These are phyloP conservation scores for Arbacia lixula DNA, from an alignment of 53 echinoderm and acorn worm genomes.

Conservation along the genomic window DNA sequence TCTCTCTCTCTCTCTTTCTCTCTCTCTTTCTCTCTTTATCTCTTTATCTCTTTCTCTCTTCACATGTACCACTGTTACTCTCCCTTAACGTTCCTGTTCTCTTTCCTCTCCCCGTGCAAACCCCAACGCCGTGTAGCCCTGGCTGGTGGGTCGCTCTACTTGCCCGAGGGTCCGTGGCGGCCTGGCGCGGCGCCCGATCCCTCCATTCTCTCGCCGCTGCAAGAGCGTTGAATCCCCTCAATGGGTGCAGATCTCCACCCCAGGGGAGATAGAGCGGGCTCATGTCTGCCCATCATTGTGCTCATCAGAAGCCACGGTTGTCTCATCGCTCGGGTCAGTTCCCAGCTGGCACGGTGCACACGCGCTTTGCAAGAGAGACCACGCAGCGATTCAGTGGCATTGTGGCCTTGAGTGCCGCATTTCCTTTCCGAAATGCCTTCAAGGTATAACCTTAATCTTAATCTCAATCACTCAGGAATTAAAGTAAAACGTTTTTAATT, in stretches of 20 bases:
- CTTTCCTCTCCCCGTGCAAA: not conserved
- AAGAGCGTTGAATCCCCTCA: slow-evolving; percentile 10
- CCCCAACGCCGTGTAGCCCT: not conserved
- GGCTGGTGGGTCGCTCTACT: not conserved
- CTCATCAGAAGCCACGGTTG: not conserved
- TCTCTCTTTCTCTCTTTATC: not conserved
- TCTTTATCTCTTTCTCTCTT: not conserved
- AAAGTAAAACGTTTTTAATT: no score
- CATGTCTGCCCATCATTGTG: slow-evolving; percentile 19
- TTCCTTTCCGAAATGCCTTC: no score
- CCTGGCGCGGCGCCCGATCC: slow-evolving; percentile 11
- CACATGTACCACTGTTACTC: no score
- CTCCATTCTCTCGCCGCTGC: slow-evolving; percentile 14
- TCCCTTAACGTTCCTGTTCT: no score
- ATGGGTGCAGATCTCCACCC: slow-evolving; percentile 41
- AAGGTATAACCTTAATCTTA: no score
- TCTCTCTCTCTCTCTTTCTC: not conserved
- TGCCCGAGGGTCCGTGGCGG: slow-evolving; percentile 12
- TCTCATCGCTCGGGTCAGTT: not conserved
- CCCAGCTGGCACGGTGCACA: slow-evolving; percentile 33
- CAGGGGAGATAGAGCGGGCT: slow-evolving; percentile 10
- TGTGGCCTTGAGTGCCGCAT: no score
- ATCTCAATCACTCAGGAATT: no score
- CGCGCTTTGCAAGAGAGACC: no score
- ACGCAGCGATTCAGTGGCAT: no score